Conservation (phyloP, 2,888 invertebrate species). For the Quadroppia sp. region DNA sequence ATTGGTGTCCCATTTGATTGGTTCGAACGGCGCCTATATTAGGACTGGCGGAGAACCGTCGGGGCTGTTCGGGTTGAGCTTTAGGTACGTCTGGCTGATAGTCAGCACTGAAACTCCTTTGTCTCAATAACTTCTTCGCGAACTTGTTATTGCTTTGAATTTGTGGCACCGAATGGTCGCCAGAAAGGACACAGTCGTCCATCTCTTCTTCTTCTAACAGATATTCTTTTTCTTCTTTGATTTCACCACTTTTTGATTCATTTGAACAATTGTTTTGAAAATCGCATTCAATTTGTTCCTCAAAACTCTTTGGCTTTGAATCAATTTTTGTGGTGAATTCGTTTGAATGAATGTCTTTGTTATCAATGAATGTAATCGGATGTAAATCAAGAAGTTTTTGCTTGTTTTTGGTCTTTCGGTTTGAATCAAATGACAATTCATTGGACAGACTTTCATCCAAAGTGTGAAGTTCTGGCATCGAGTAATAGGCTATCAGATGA, state of each 20-base stretch:
- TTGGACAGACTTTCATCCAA: constrained; percentile 36
- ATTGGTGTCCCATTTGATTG: constrained; percentile 30
- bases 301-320: background rate
- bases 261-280: background rate
- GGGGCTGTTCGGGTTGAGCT: constrained; percentile 38
- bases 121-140: constrained; percentile 38
- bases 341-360: background rate
- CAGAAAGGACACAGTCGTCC: background rate
- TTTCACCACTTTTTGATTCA: background rate
- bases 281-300: background rate
- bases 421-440: constrained; percentile 21
- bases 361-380: constrained; percentile 38
- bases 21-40: constrained; percentile 34
- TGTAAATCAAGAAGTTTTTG: constrained; percentile 41
- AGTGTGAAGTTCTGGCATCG: constrained; percentile 47
- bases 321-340: background rate
- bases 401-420: constrained; percentile 36
- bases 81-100: constrained; percentile 62
- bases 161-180: constrained; percentile 27
- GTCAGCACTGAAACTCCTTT: constrained; percentile 48
- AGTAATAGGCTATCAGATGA: constrained; percentile 47
- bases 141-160: constrained; percentile 25
- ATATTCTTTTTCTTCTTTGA: background rate
- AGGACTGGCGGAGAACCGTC: constrained; percentile 47
- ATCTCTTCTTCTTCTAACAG: constrained; percentile 25